These are phyloP conservation scores for Copsychus sechellarum DNA, from an alignment of 2,113 vertebrate genomes.

Conservation along the genomic window DNA sequence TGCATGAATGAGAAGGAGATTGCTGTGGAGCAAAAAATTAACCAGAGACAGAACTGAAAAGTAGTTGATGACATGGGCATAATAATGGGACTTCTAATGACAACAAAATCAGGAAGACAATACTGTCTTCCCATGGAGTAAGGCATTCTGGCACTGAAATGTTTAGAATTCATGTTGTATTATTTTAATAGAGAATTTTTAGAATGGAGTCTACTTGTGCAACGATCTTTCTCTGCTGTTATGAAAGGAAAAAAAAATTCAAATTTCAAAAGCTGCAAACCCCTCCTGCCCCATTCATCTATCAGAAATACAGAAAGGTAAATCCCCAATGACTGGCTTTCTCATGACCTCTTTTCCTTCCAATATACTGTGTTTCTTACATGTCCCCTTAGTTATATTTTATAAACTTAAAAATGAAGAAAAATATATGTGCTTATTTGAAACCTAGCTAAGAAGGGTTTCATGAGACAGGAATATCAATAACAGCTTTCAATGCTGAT, in stretches of 20 bases:
- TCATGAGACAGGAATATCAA: not conserved
- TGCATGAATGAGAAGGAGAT: constrained; percentile 26
- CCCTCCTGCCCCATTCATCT: fast-evolving
- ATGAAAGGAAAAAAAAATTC: not conserved
- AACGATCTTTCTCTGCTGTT: not conserved
- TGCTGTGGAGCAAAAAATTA: constrained; percentile 1
- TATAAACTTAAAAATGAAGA: not conserved
- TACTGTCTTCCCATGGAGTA: not conserved
- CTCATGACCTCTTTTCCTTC: not conserved
- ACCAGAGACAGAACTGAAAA: not conserved
- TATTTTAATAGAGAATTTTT: not conserved
- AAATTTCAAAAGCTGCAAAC: not conserved
- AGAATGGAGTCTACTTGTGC: not conserved
- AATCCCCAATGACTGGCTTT: not conserved
- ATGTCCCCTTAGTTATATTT: not conserved
- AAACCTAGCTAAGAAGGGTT: not conserved
- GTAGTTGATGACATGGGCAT: not conserved
- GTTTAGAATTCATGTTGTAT: not conserved
- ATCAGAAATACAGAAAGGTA: not conserved
- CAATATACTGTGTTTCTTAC: not conserved
- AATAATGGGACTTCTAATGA: not conserved
- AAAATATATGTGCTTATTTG: not conserved
- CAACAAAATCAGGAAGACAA: not conserved
- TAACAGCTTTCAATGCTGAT: not conserved
- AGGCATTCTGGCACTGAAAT: not conserved